A percentile compares a stretch with the other conserved stretches of the same genome.
Evolutionary conservation across 2,888 invertebrate genomes (phyloP).

Genomic region (Drosophila meridiana): DNA sequence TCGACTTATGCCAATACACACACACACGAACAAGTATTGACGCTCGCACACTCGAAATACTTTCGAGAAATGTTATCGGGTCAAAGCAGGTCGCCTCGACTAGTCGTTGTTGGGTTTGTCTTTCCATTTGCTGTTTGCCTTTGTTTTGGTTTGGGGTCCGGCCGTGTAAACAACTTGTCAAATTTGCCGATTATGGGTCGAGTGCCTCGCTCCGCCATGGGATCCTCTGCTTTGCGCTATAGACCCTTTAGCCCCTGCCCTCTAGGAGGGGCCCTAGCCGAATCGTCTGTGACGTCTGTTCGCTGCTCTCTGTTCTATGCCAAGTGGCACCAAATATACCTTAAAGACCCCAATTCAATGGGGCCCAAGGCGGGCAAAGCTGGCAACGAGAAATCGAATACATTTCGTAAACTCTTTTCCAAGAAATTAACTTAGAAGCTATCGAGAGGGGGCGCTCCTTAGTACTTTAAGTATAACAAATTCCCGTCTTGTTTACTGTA

Average conservation of each 20-base stretch:
- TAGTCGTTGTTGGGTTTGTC: background rate
- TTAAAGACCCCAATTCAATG: background rate
- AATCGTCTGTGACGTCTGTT: constrained; percentile 8
- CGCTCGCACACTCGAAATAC: constrained; percentile 26
- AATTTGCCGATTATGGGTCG: constrained; percentile 33
- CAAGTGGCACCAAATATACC: constrained; percentile 10
- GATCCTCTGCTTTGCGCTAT: constrained; percentile 2
- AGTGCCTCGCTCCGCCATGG: constrained; percentile 6
- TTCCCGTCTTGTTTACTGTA: background rate
- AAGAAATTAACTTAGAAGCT: background rate
- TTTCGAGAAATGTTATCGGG: constrained; percentile 43
- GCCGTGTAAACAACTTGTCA: constrained; percentile 46
- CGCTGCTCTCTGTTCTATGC: constrained; percentile 5
- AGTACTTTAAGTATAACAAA: background rate
- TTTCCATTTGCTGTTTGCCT: background rate
- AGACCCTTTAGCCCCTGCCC: background rate
- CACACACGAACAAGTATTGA: background rate
- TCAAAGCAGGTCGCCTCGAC: constrained; percentile 26
- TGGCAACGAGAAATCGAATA: too few species aligned
- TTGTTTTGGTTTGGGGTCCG: constrained; percentile 19
- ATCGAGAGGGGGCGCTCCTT: background rate
- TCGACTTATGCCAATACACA: constrained; percentile 35
- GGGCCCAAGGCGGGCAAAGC: background rate
- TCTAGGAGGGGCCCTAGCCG: too few species aligned
- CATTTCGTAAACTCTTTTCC: background rate